phyloP scores from a whole-genome alignment of 1,140 invertebrate genomes.

The Achroia grisella region DNA sequence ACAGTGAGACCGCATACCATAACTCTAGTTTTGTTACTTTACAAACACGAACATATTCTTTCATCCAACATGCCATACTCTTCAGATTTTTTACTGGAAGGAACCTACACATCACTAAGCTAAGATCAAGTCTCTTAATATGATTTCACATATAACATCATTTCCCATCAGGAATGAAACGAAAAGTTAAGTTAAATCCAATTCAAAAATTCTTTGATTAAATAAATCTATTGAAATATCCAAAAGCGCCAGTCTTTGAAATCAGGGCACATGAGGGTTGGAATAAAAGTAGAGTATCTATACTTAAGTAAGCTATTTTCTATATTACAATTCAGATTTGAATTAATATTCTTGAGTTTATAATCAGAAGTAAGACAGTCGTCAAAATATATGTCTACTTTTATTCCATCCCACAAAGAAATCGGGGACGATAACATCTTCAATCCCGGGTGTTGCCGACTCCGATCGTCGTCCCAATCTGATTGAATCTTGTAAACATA shows the following conservation, averaged over 20 bases:
- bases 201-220: conserved; percentile 30
- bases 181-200: conserved; percentile 53
- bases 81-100: conserved; percentile 44
- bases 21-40: no score
- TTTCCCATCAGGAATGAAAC: conserved; percentile 72
- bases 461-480: conserved; percentile 26
- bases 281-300: conserved; percentile 16
- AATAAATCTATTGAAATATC: conserved; percentile 46
- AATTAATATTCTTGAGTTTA: background rate
- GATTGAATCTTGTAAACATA: conserved; percentile 53
- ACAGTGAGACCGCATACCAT: no score
- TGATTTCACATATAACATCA: conserved; percentile 59
- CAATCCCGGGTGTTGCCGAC: conserved; percentile 44
- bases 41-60: no score
- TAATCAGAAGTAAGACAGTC: no score
- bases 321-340: background rate
- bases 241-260: conserved; percentile 62
- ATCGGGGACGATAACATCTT: conserved; percentile 1
- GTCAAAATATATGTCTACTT: conserved; percentile 20
- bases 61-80: no score
- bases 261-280: conserved; percentile 17
- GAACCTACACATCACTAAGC: conserved; percentile 48
- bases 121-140: conserved; percentile 57
- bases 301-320: background rate
- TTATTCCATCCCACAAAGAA: conserved; percentile 16